Percentiles rank a stretch among this genome's conserved stretches.
Evolutionary conservation across 1,140 invertebrate species (phyloP).

Genomic region (Penaeus japonicus): DNA sequence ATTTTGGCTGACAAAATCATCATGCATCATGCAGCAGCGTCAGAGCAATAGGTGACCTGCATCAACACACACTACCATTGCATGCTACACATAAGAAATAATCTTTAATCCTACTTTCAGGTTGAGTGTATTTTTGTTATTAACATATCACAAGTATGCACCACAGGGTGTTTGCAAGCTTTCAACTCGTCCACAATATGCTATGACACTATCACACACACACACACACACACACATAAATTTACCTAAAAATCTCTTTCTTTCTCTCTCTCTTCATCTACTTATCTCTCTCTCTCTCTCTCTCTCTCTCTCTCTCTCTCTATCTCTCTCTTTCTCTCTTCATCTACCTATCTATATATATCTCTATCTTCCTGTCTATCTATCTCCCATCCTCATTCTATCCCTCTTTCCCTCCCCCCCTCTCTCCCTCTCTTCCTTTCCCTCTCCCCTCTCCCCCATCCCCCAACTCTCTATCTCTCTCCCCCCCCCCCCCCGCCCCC

Average conservation of each 20-base stretch:
- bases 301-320: not conserved
- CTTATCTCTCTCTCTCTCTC: not conserved
- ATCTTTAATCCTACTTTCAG: no score
- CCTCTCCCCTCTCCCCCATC: not conserved
- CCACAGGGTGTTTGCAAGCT: no score
- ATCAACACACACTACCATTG: no score
- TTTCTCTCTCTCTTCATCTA: not conserved
- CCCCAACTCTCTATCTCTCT: not conserved
- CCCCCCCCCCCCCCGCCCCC: not conserved
- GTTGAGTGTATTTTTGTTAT: no score
- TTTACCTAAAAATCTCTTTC: not conserved
- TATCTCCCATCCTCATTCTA: no score
- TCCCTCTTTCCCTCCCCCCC: not conserved
- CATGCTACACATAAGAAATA: no score
- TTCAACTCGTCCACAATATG: no score
- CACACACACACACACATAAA: constrained; percentile 24
- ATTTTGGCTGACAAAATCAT: no score
- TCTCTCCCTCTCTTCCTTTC: not conserved
- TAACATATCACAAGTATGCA: no score
- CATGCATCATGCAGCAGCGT: no score
- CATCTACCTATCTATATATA: not conserved
- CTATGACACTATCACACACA: not conserved
- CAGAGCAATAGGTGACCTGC: no score
- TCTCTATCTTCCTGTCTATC: no score
- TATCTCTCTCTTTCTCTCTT: not conserved